These are phyloP conservation scores for Cervus canadensis DNA, from an alignment of 2,113 vertebrate genomes.

Conservation along the genomic window DNA sequence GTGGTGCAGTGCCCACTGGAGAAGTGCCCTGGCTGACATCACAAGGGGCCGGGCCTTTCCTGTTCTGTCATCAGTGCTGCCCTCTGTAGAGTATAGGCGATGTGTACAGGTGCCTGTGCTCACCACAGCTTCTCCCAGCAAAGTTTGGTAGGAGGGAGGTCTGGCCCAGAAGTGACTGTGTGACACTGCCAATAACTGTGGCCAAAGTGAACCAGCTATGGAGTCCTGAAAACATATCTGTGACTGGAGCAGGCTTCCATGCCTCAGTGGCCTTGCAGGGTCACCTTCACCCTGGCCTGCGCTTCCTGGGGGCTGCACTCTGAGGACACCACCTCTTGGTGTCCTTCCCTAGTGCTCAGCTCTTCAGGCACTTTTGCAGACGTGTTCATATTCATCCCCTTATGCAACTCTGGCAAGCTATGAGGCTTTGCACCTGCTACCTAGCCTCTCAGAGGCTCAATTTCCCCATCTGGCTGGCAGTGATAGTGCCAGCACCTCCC, in stretches of 20 bases:
- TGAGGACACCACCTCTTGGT: no score
- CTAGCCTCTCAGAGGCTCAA: not conserved
- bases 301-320: rapidly evolving
- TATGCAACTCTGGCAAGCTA: not conserved
- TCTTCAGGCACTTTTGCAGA: not conserved
- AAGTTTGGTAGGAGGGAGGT: not conserved
- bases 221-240: not conserved
- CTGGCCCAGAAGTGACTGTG: not conserved
- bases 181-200: not conserved
- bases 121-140: not conserved
- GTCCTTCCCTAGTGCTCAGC: not conserved
- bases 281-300: not conserved
- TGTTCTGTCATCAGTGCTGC: rapidly evolving
- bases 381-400: not conserved
- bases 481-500: not conserved
- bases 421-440: not conserved
- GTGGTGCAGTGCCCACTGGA: not conserved
- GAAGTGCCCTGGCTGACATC: not conserved
- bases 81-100: not conserved
- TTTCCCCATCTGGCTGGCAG: not conserved
- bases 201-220: not conserved
- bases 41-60: rapidly evolving
- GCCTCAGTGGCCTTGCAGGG: not conserved
- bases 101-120: not conserved
- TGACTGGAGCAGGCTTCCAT: not conserved